A percentile compares a stretch with the other conserved stretches of the same genome.
phyloP scores from a whole-genome alignment of 2,888 invertebrate genomes.

The Buathra laborator region DNA sequence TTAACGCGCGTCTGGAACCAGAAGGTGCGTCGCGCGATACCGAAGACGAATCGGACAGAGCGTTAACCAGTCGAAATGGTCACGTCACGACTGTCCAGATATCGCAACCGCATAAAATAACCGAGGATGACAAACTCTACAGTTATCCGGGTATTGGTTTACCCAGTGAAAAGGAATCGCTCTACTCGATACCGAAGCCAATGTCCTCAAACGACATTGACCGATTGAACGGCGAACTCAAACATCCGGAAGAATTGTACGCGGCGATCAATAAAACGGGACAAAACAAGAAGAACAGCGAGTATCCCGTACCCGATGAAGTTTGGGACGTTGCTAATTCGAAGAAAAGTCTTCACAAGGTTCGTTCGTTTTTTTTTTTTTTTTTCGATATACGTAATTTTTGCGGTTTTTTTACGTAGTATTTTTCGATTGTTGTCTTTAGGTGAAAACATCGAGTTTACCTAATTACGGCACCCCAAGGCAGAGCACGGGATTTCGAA shows the following conservation, averaged over 20 bases:
- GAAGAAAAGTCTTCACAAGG: conserved; percentile 78
- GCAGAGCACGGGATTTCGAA: conserved; percentile 79
- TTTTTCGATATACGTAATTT: neutral
- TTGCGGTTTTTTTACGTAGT: neutral
- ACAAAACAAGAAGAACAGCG: conserved; percentile 76
- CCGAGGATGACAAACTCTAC: conserved; percentile 69
- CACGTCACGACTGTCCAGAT: conserved; percentile 64
- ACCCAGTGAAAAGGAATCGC: conserved; percentile 75
- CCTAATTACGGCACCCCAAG: conserved; percentile 81
- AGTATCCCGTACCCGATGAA: conserved; percentile 80
- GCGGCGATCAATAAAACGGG: conserved; percentile 83
- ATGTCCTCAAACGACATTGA: conserved; percentile 74
- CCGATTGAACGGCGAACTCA: conserved; percentile 84
- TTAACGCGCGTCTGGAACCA: conserved; percentile 67
- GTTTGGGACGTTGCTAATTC: conserved; percentile 80
- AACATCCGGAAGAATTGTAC: conserved; percentile 86
- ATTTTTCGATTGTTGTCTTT: conserved; percentile 33
- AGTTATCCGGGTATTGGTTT: conserved; percentile 66
- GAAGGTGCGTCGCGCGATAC: conserved; percentile 82
- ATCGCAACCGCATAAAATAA: conserved; percentile 59
- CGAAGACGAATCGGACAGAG: conserved; percentile 82
- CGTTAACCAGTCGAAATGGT: conserved; percentile 69
- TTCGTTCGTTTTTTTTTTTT: conserved; percentile 28
- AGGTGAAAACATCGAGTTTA: conserved; percentile 82
- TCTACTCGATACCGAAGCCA: conserved; percentile 80